Conservation (phyloP, 2,797 vertebrate species). For the Syngnathus acus region DNA sequence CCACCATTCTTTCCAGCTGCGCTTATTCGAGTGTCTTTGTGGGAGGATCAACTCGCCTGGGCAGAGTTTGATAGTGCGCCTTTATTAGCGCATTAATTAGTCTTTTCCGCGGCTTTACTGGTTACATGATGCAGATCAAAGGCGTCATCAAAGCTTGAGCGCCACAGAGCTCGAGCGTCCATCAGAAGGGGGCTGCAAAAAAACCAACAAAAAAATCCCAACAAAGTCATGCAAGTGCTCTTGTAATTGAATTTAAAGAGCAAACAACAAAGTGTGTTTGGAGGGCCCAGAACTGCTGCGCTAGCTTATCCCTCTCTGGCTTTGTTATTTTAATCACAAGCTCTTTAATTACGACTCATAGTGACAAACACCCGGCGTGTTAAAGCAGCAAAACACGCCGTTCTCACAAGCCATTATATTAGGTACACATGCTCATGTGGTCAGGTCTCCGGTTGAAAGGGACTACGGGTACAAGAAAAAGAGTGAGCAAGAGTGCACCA, state of each 20-base stretch:
- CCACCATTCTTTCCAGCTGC: background rate
- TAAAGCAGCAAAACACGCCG: background rate
- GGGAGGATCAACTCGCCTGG: background rate
- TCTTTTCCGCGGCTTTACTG: conserved; percentile 1
- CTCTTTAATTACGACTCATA: background rate
- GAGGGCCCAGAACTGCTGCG: background rate
- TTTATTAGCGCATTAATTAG: background rate
- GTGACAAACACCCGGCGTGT: background rate
- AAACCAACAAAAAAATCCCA: conserved; percentile 1
- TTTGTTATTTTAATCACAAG: conserved; percentile 4
- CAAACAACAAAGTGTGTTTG: conserved; percentile 3
- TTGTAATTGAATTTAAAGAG: conserved; percentile 7
- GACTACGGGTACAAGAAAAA: no score
- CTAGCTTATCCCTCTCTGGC: background rate
- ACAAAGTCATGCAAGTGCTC: background rate
- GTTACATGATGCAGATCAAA: background rate
- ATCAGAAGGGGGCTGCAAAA: background rate
- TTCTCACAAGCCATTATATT: background rate
- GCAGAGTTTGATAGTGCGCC: background rate
- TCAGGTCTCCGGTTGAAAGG: no score
- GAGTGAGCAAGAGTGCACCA: no score
- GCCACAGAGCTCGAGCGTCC: background rate
- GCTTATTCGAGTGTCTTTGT: background rate
- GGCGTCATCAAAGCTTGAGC: background rate
- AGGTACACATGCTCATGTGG: background rate